Evolutionary conservation across 2,113 vertebrate genomes (phyloP).

Genomic region (Laticauda laticaudata): DNA sequence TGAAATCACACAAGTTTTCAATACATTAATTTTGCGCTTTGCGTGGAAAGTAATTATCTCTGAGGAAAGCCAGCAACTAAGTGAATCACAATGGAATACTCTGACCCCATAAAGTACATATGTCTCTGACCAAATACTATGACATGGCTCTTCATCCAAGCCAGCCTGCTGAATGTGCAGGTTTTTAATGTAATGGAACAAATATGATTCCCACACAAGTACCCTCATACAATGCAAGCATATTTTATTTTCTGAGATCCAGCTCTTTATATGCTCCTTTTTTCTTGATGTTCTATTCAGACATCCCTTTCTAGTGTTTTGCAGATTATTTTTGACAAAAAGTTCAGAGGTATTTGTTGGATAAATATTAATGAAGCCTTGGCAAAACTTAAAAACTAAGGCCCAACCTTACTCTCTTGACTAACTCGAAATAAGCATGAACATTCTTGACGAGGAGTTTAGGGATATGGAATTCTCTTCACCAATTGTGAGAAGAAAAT

Average conservation of each 20-base stretch:
- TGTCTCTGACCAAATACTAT: not conserved
- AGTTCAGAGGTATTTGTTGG: not conserved
- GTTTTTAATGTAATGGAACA: not conserved
- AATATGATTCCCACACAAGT: not conserved
- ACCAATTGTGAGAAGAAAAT: not conserved
- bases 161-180: not conserved
- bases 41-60: conserved; percentile 20
- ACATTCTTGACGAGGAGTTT: not conserved
- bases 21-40: conserved; percentile 46
- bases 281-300: not conserved
- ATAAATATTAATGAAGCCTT: not conserved
- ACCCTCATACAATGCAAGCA: not conserved
- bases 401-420: not conserved
- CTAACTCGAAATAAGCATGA: not conserved
- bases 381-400: not conserved
- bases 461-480: not conserved
- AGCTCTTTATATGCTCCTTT: not conserved
- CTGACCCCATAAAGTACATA: not conserved
- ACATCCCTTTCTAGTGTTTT: not conserved
- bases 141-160: not conserved
- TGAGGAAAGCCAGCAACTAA: not conserved
- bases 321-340: not conserved
- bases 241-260: not conserved
- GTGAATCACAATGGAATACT: not conserved
- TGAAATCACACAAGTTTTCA: conserved; percentile 19